Percentiles rank a stretch among this genome's conserved stretches.
Conservation (phyloP, 2,797 vertebrate species). For the Sebastes baramenuke region DNA sequence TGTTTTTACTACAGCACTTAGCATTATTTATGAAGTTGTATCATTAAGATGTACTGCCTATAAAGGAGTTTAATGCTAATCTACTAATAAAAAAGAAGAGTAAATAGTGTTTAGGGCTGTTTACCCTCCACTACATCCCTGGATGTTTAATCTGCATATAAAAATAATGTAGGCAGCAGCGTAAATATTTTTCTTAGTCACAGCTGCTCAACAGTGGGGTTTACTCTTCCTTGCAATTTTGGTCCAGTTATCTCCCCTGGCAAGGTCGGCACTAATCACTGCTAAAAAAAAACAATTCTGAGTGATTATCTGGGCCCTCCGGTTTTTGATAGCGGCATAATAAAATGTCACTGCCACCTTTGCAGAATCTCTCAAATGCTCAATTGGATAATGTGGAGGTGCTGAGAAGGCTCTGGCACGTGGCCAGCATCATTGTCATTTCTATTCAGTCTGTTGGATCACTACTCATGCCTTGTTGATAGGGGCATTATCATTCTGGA, state of each 20-base stretch:
- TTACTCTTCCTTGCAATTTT: constrained; percentile 58
- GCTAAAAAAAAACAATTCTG: constrained; percentile 67
- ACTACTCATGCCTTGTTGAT: constrained; percentile 67
- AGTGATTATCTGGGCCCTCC: constrained; percentile 57
- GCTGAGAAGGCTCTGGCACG: constrained; percentile 58
- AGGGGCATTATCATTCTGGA: constrained; percentile 69
- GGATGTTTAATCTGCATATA: constrained; percentile 67
- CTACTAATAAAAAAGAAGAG: constrained; percentile 53
- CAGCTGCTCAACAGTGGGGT: constrained; percentile 43
- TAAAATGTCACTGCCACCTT: constrained; percentile 68
- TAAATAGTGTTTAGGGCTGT: constrained; percentile 63
- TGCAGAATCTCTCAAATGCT: constrained; percentile 54
- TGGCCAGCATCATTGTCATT: constrained; percentile 67
- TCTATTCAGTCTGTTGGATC: constrained; percentile 63
- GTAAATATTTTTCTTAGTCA: constrained; percentile 69
- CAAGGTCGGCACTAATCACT: constrained; percentile 74
- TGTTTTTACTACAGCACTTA: constrained; percentile 11
- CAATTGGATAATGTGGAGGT: constrained; percentile 65
- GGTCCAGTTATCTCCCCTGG: constrained; percentile 61
- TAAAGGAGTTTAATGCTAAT: constrained; percentile 59
- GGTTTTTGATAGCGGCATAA: constrained; percentile 59
- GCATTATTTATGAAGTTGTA: constrained; percentile 34
- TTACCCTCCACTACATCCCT: constrained; percentile 59
- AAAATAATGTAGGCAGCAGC: constrained; percentile 65
- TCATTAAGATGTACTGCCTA: constrained; percentile 24